A percentile compares a stretch with the other conserved stretches of the same genome.
Conservation (phyloP, 2,888 invertebrate genomes). For the Netelia fuscicornis region DNA sequence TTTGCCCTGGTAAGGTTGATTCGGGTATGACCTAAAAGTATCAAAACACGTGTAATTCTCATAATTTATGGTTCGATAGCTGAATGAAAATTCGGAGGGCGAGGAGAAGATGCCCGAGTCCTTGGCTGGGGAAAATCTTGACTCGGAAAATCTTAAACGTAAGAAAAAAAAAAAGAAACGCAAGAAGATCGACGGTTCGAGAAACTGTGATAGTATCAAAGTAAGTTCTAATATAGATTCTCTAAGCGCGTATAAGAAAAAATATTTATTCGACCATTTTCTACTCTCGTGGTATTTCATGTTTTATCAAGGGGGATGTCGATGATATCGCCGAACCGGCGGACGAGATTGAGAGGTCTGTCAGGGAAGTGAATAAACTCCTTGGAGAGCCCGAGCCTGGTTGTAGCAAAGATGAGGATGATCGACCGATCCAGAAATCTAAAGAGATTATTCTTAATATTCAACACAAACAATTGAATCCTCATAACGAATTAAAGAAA, state of each 20-base stretch:
- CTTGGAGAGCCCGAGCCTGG: slow-evolving; percentile 86
- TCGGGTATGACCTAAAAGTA: no score
- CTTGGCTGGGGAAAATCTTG: slow-evolving; percentile 88
- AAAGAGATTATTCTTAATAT: slow-evolving; percentile 87
- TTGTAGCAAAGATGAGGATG: slow-evolving; percentile 75
- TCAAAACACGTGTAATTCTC: background rate
- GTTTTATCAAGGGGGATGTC: slow-evolving; percentile 66
- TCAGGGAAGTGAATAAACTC: slow-evolving; percentile 89
- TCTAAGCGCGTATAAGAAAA: no score
- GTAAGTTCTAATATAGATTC: background rate
- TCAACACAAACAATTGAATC: slow-evolving; percentile 91
- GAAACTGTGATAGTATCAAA: slow-evolving; percentile 26
- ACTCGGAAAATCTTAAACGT: slow-evolving; percentile 85
- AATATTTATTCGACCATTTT: no score
- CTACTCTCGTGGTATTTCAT: background rate
- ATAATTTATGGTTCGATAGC: slow-evolving; percentile 82
- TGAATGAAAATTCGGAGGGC: slow-evolving; percentile 90
- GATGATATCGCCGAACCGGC: slow-evolving; percentile 79
- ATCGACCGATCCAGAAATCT: slow-evolving; percentile 51
- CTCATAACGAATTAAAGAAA: slow-evolving; percentile 92
- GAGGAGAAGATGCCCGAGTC: slow-evolving; percentile 86
- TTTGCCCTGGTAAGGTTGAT: slow-evolving; percentile 88
- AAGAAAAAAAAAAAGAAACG: slow-evolving; percentile 89
- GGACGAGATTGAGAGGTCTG: slow-evolving; percentile 89
- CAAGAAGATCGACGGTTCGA: slow-evolving; percentile 84